Conservation (phyloP, 2,797 vertebrate genomes). For the Spinus pinus region DNA sequence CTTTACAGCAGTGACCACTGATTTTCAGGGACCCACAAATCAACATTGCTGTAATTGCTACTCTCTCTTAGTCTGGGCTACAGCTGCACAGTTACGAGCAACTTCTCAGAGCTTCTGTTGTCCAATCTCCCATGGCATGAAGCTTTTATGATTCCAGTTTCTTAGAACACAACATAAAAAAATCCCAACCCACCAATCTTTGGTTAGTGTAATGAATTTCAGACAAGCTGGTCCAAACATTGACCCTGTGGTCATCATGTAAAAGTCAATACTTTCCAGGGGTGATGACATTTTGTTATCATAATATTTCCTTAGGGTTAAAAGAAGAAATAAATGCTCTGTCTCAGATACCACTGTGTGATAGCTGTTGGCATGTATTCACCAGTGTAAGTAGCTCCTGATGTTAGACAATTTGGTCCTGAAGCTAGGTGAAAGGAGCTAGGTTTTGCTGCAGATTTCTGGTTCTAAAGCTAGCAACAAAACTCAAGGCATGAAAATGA, state of each 20-base stretch:
- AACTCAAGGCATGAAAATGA: constrained; percentile 38
- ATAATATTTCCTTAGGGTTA: constrained; percentile 42
- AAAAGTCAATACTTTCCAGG: constrained; percentile 7
- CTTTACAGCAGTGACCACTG: background rate
- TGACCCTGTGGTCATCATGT: background rate
- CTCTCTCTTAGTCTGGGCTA: background rate
- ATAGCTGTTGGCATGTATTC: constrained; percentile 5
- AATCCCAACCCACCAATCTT: background rate
- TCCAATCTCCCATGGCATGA: background rate
- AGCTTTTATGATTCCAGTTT: background rate
- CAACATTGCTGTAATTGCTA: background rate
- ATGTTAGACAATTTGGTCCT: background rate
- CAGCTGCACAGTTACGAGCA: background rate
- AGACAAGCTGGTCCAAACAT: constrained; percentile 14
- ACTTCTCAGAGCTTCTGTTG: background rate
- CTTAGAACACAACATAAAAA: background rate
- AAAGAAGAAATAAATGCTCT: constrained; percentile 28
- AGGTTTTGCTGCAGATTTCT: constrained; percentile 15
- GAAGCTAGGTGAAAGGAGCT: constrained; percentile 23
- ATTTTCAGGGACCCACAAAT: constrained; percentile 8
- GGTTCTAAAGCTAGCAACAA: constrained; percentile 29
- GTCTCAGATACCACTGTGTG: constrained; percentile 3
- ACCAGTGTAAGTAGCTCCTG: background rate
- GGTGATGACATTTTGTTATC: background rate
- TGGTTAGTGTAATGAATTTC: constrained; percentile 41